These are phyloP conservation scores for Acanthopleura granulata DNA, from an alignment of 2,888 invertebrate species.

Conservation along the genomic window DNA sequence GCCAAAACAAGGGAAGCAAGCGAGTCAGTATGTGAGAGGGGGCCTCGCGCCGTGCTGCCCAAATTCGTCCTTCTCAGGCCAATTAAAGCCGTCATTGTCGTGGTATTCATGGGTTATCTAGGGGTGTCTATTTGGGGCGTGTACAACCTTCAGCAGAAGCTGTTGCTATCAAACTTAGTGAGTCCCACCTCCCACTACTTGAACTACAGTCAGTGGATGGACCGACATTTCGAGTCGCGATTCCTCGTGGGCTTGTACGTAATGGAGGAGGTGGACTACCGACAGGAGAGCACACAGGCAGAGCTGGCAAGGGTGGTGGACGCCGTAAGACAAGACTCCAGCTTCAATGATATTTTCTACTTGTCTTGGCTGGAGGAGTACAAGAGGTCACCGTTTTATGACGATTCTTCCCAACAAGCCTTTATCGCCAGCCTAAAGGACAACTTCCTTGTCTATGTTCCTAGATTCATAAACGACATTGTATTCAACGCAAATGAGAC, in stretches of 20 bases:
- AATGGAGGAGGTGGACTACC: slow-evolving; percentile 29
- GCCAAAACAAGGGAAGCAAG: slow-evolving; percentile 30
- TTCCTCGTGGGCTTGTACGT: slow-evolving; percentile 39
- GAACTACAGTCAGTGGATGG: slow-evolving; percentile 31
- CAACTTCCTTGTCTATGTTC: slow-evolving; percentile 23
- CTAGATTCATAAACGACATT: slow-evolving; percentile 40
- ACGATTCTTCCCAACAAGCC: slow-evolving; percentile 22
- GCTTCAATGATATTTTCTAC: slow-evolving; percentile 24
- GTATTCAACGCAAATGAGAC: slow-evolving; percentile 32
- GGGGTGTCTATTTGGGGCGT: slow-evolving; percentile 47
- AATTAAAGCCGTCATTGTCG: slow-evolving; percentile 33
- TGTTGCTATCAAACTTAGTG: slow-evolving; percentile 48
- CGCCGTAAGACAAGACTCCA: slow-evolving; percentile 21
- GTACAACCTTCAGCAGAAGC: slow-evolving; percentile 44
- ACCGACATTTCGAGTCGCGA: slow-evolving; percentile 33
- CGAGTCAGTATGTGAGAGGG: slow-evolving; percentile 41
- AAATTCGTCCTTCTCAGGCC: slow-evolving; percentile 35
- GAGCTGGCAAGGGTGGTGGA: slow-evolving; percentile 22
- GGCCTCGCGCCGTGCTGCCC: slow-evolving; percentile 40
- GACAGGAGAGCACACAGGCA: slow-evolving; percentile 1
- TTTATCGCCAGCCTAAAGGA: slow-evolving; percentile 22
- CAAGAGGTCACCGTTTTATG: slow-evolving; percentile 23
- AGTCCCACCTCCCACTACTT: slow-evolving; percentile 46
- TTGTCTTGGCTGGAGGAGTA: slow-evolving; percentile 33
- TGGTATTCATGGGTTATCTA: slow-evolving; percentile 43